Conservation (phyloP, 2,888 invertebrate genomes). For the Ochropleura leucogaster region DNA sequence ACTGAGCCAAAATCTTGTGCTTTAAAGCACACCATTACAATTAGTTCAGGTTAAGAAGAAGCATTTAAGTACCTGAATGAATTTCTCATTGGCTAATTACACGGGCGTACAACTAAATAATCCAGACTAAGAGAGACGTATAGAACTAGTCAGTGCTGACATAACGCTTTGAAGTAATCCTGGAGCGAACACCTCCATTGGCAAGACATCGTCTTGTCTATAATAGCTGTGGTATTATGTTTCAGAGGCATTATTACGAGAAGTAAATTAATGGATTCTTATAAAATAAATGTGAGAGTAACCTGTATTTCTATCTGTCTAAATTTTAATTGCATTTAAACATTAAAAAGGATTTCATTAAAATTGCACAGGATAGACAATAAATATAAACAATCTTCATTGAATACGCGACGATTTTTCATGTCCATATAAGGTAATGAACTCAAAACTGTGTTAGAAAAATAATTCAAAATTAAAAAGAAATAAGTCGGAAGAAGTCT, state of each 20-base stretch:
- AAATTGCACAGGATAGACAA: too few relatives aligned
- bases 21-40: too few relatives aligned
- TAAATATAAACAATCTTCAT: too few relatives aligned
- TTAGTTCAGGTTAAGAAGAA: neutral
- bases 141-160: conserved; percentile 5
- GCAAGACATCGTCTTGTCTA: conserved; percentile 1
- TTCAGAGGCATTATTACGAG: neutral
- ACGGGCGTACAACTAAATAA: neutral
- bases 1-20: too few relatives aligned
- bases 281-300: neutral
- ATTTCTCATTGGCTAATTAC: too few relatives aligned
- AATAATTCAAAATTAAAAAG: too few relatives aligned
- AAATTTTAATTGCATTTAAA: neutral
- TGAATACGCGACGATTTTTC: too few relatives aligned
- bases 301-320: neutral
- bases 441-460: too few relatives aligned
- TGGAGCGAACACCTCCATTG: conserved; percentile 28
- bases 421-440: too few relatives aligned
- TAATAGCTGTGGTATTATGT: conserved; percentile 1
- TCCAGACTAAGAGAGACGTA: neutral
- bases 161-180: conserved; percentile 50
- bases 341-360: too few relatives aligned
- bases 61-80: neutral
- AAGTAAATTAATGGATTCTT: neutral
- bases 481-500: neutral